Base-by-base conservation (phyloP, 2,888 invertebrate species). In the Ernsta delagoae region DNA sequence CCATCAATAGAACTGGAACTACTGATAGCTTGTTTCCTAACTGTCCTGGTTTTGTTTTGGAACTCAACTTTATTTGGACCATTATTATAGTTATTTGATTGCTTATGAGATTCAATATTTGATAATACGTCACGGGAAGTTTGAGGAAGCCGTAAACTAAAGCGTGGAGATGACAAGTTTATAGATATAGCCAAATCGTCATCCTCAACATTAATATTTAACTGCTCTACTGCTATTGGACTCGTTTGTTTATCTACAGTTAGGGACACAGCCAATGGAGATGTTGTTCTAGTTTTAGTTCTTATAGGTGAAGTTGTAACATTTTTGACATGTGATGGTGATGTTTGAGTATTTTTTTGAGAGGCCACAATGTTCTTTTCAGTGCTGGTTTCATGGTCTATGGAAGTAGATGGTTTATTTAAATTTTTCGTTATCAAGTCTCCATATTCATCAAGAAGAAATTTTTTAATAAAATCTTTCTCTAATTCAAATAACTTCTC, bases 291-390 rank as follows among this genome's bases (percentile, higher is more conserved):
- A 1, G 90, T 90, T 76, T 91, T 92, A 11, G 88, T 88, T 74
- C 73, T 84, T 31, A 84, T 87, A 5, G 94, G 93, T 12, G 93
- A 94, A 1, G 93, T 94, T 92, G 92, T 93, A 0, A 90, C 84
- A 75, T 85, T 82, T 77, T 90, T 92, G 0, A 88, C 88, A 53
- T 83, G 90, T 43, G 89, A 86, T 3, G 93, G 93, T 5, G 93
- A 92, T 0, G 94, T 94, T 76, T 94, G 94, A 3, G 93, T 94
- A 65, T 88, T 86, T 76, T 93, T 93, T 59, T 88, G 92, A 9
- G 78, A 78, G 1, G 86, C 81, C 12, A 79, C 73, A 4, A 84
- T 72, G 73, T 92, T 92, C 57, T 77, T 83, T 34, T 79, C 5
- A 67, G 71, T 16, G 72, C 70, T 54, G 6, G 11, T 64, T 59